These are phyloP conservation scores for Drosophila hamatofila DNA, from an alignment of 2,888 invertebrate species.

Conservation along the genomic window DNA sequence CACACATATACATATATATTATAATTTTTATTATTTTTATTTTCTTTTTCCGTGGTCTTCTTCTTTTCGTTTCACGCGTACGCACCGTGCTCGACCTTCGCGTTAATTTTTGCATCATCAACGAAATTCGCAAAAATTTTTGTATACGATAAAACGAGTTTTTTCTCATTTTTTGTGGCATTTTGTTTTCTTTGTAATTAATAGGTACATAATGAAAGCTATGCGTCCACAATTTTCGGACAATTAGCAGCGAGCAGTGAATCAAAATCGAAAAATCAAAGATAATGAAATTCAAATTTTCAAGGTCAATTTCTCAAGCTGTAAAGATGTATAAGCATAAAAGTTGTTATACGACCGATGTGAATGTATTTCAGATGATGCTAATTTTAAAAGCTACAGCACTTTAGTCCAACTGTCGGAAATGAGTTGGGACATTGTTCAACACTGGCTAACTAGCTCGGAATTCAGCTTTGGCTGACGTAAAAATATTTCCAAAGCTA, in stretches of 20 bases:
- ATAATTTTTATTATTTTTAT: constrained; percentile 26
- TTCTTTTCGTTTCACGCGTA: constrained; percentile 23
- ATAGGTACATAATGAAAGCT: constrained; percentile 78
- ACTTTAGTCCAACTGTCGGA: background rate
- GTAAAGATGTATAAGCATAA: background rate
- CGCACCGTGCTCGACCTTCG: constrained; percentile 62
- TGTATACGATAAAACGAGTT: constrained; percentile 42
- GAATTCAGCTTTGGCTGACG: background rate
- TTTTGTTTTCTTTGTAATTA: constrained; percentile 71
- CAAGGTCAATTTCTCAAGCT: constrained; percentile 65
- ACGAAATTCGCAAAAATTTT: constrained; percentile 67
- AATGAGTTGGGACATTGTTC: background rate
- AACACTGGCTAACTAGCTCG: background rate
- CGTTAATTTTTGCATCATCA: constrained; percentile 58
- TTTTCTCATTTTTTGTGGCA: constrained; percentile 29
- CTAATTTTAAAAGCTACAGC: background rate
- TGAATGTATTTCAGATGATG: background rate
- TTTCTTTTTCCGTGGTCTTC: constrained; percentile 41
- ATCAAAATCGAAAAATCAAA: constrained; percentile 83
- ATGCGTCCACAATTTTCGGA: constrained; percentile 64
- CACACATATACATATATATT: background rate
- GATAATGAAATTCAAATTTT: constrained; percentile 48
- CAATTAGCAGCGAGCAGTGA: constrained; percentile 61
- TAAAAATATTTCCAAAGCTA: background rate
- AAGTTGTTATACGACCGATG: background rate